These are phyloP conservation scores for Halcyon chelicuti DNA, from an alignment of 2,797 vertebrate species.

Conservation along the genomic window DNA sequence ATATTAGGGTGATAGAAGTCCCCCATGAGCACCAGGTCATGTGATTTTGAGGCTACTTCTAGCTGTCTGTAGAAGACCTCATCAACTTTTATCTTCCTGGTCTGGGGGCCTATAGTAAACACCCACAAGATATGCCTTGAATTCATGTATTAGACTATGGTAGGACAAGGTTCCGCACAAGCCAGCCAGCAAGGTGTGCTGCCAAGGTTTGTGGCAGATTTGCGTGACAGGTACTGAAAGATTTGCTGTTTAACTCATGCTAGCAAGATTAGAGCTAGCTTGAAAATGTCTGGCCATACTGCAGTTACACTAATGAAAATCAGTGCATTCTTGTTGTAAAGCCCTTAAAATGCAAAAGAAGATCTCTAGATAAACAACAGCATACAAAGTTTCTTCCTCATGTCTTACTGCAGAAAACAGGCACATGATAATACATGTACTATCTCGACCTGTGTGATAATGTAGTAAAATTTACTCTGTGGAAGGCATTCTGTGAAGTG, in stretches of 20 bases:
- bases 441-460: not conserved
- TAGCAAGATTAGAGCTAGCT: not conserved
- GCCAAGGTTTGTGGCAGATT: not conserved
- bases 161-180: not conserved
- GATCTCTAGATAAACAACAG: not conserved
- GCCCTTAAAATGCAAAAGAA: not conserved
- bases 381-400: not conserved
- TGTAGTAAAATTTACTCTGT: not conserved
- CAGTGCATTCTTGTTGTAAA: not conserved
- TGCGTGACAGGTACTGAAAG: not conserved
- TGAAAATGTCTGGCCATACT: not conserved
- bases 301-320: not conserved
- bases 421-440: not conserved
- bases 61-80: too few species aligned
- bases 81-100: too few species aligned
- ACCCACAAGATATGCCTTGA: too few species aligned
- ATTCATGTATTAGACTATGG: not conserved
- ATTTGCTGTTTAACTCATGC: not conserved
- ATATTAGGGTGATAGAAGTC: too few species aligned
- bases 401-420: not conserved
- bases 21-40: too few species aligned
- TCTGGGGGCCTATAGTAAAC: too few species aligned
- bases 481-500: not conserved
- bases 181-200: not conserved
- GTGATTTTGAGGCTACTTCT: too few species aligned